phyloP scores from a whole-genome alignment of 2,797 vertebrate genomes.

The Oreochromis mossambicus region DNA sequence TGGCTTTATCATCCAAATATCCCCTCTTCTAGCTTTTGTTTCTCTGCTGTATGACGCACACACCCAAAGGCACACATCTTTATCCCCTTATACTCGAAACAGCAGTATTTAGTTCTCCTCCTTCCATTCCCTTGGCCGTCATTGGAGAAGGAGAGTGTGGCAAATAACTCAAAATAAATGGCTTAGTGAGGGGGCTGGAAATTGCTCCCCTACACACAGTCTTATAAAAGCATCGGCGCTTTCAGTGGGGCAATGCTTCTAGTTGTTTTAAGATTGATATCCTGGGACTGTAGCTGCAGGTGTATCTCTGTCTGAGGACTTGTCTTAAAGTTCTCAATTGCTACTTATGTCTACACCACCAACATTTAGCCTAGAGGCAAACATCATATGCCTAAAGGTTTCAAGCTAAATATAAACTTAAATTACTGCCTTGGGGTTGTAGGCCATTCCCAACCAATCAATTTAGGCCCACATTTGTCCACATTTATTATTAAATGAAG shows the following conservation, averaged over 20 bases:
- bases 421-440: neutral
- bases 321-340: neutral
- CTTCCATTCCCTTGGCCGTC: slow-evolving; percentile 20
- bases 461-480: neutral
- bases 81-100: slow-evolving; percentile 10
- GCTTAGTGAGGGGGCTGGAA: neutral
- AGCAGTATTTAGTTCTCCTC: slow-evolving; percentile 6
- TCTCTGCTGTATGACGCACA: slow-evolving; percentile 7
- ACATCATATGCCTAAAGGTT: neutral
- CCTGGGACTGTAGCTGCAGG: neutral
- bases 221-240: neutral
- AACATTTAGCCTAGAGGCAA: neutral
- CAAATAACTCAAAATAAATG: slow-evolving; percentile 20
- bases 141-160: slow-evolving; percentile 9
- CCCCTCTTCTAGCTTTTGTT: neutral
- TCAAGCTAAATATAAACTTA: neutral
- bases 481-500: neutral
- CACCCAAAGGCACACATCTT: neutral
- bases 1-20: slow-evolving; percentile 37
- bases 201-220: neutral
- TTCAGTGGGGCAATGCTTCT: neutral
- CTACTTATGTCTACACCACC: neutral
- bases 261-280: neutral
- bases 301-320: neutral
- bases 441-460: neutral